Base-by-base conservation (phyloP, 2,113 vertebrate genomes). In the Microtus pennsylvanicus region DNA sequence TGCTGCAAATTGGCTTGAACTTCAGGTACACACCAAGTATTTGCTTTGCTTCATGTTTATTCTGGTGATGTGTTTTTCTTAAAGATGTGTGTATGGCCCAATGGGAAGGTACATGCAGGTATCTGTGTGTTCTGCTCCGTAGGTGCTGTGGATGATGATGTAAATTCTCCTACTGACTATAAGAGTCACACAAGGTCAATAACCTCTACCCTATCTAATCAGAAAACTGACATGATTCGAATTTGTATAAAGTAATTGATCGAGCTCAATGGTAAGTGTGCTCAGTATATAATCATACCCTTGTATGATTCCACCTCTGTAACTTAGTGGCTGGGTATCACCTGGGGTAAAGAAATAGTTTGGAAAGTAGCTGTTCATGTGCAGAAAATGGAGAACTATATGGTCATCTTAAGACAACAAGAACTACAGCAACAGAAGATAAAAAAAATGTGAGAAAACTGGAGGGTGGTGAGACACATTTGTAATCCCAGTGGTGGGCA, bases 201-300 rank as follows among this genome's bases (percentile, higher is more conserved):
- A 65, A 92, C 45, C 33, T 95, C 52, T 90, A 52, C 55, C 80
- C 58, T 30, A 24, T 75, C 42, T 90, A 87, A 89, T 86, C 91
- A 90, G 77, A 93, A 97, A 96, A 55, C 17, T 93, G 87, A 9
- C 30, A 90, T 90, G 94, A 91, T 93, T 75, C 90, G 75, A 95
- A 77, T 90, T 45, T 70, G 17, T 55, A 69, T 76, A 75, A 96
- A 96, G 33, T 94, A 63, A 67, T 33, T 89, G 58, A 81, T 61
- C 35, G 10, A 33, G 50, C 58, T 92, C 47, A 74, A 33, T 74
- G 94, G 89, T 89, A 96, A 97, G 76, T 63, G 19, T 87, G 93
- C 76, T 96, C 50, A 61, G n/a, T 50, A 94, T 50, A 87, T 83
- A 87, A 65, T 83, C 77, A 72, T 52, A 67, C 77, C 9, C 24